These are phyloP conservation scores for Bedellia somnulentella DNA, from an alignment of 2,888 invertebrate genomes.

Conservation along the genomic window DNA sequence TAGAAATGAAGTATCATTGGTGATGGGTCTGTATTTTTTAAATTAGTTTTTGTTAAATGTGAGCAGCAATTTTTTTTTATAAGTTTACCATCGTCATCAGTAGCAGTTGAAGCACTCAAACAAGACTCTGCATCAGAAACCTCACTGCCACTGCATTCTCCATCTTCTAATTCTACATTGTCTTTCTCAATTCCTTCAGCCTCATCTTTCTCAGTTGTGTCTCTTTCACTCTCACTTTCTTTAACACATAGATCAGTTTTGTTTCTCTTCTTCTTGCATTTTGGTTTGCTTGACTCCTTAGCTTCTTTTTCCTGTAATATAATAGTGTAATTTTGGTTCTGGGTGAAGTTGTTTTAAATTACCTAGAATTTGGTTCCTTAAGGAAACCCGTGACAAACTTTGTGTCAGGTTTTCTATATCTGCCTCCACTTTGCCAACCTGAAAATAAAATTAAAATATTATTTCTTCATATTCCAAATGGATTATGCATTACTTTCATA, in stretches of 20 bases:
- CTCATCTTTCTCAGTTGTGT: constrained; percentile 8
- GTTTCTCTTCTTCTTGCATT: constrained; percentile 17
- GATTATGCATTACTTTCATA: neutral
- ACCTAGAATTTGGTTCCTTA: constrained; percentile 52
- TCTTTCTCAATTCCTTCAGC: constrained; percentile 13
- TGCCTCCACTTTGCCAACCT: constrained; percentile 32
- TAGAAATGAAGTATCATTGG: no score
- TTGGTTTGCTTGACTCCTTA: constrained; percentile 10
- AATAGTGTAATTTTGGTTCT: constrained; percentile 11
- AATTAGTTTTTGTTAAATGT: no score
- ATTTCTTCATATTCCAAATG: constrained; percentile 4
- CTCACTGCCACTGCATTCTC: constrained; percentile 59
- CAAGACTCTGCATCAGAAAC: constrained; percentile 22
- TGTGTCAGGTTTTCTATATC: constrained; percentile 49
- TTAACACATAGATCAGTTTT: constrained; percentile 16
- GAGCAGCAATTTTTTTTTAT: no score
- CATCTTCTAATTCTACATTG: constrained; percentile 58
- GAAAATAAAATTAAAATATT: constrained; percentile 22
- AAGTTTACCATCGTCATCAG: constrained; percentile 40
- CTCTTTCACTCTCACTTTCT: constrained; percentile 11
- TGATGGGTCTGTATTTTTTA: no score
- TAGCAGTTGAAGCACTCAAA: constrained; percentile 39
- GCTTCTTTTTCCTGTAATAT: constrained; percentile 42
- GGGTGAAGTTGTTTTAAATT: constrained; percentile 28
- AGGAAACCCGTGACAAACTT: constrained; percentile 53